Conservation (phyloP, 2,113 vertebrate species). For the Corvus hawaiiensis region DNA sequence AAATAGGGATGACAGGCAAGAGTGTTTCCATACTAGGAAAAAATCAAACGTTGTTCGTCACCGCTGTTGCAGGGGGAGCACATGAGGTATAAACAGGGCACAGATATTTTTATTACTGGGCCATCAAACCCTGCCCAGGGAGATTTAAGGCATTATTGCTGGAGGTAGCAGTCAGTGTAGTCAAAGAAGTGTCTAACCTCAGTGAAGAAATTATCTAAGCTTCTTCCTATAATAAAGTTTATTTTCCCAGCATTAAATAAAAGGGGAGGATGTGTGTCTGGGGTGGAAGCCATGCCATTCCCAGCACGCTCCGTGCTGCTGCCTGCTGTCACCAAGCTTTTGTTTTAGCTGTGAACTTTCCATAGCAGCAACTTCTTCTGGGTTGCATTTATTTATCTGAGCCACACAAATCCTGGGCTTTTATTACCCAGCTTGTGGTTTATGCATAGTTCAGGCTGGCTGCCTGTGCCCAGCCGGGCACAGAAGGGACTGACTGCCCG, state of each 20-base stretch:
- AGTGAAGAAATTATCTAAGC: constrained; percentile 3
- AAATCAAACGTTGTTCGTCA: background rate
- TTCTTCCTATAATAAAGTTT: background rate
- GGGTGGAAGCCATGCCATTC: background rate
- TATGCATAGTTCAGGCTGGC: background rate
- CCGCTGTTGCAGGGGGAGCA: background rate
- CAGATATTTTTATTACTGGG: constrained; percentile 10
- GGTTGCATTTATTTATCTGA: background rate
- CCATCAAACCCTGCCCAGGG: constrained; percentile 9
- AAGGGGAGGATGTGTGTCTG: background rate
- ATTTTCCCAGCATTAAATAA: background rate
- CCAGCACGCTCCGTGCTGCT: background rate
- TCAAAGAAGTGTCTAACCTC: background rate
- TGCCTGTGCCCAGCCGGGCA: rapidly evolving
- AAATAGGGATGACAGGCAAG: background rate
- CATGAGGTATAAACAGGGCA: background rate
- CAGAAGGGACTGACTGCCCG: rapidly evolving
- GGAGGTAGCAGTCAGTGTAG: background rate
- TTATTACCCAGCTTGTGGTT: background rate
- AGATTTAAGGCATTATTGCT: constrained; percentile 12
- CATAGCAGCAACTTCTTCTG: background rate
- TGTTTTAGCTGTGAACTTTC: background rate
- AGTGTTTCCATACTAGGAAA: background rate
- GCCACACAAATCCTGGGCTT: background rate
- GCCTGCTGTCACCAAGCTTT: background rate